Evolutionary conservation across 2,113 vertebrate genomes (phyloP).

Genomic region (Nibea albiflora): DNA sequence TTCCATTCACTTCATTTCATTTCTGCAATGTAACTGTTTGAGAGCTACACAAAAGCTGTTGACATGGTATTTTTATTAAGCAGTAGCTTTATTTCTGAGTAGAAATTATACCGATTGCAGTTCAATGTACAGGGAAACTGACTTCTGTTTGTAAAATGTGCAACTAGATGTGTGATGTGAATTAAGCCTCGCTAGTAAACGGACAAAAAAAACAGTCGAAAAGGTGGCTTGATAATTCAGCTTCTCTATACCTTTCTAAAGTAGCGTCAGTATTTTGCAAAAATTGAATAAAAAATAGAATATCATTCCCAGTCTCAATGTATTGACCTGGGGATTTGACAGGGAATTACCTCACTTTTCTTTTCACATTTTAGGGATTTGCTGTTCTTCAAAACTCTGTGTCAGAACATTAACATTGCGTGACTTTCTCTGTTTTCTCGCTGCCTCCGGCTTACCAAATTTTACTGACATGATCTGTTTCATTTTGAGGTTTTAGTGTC

Average conservation of each 20-base stretch:
- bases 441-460: neutral
- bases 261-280: neutral
- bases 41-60: conserved; percentile 1
- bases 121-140: neutral
- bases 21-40: neutral
- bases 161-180: no score
- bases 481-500: conserved; percentile 27
- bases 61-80: neutral
- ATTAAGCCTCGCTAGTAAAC: neutral
- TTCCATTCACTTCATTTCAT: neutral
- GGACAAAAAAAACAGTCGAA: neutral
- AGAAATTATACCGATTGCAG: neutral
- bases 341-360: neutral
- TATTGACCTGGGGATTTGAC: no score
- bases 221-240: neutral
- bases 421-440: neutral
- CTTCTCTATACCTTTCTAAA: neutral
- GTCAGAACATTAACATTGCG: neutral
- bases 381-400: neutral
- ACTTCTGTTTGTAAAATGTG: neutral
- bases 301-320: neutral
- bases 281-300: neutral
- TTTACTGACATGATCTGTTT: conserved; percentile 38
- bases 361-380: neutral
- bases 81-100: neutral